Evolutionary conservation across 2,888 invertebrate genomes (phyloP), one percentile per base, ranked within the genome.

Genomic region (Coremacera marginata): DNA sequence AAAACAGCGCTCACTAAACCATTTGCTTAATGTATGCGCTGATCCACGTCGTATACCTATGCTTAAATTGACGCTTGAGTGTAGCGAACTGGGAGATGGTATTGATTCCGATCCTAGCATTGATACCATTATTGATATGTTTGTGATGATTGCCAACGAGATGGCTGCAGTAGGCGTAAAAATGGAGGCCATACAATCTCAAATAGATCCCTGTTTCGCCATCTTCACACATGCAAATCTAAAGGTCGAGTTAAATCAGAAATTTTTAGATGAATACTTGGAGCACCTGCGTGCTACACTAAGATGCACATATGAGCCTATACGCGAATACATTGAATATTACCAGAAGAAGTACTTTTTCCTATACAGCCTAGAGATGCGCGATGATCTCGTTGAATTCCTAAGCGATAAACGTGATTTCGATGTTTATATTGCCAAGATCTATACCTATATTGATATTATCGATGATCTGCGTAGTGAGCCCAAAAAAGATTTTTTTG

Each of bases 401-500:
- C 90, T 93, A 51, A 84, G 89, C 5, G 88, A 91, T 70, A 89
- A 91, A 9, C 89, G 91, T 57, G 89, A 91, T 9, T 93, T 94
- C 84, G 92, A 92, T 79, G 91, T 90, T 73, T 92, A 92, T 37
- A 92, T 92, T 44, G 90, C 91, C 70, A 92, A 92, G 86, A 93
- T 94, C 68, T 90, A 90, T 81, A 91, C 91, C 80, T 94, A 93
- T 81, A 91, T 92, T 84, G 89, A 88, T 44, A 93, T 92, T 71
- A 91, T 92, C 80, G 91, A 92, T 22, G 91, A 91, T 85, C 90
- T 94, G 57, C 91, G 91, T 16, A 91, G 91, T 25, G 91, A 93
- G 85, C 90, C 94, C 22, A 91, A 91, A 83, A 93, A 92, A 82
- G 93, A 94, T 86, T 94, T 93, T 86, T 94, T 95, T 82, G 91